Evolutionary conservation across 2,888 invertebrate genomes (phyloP).

Genomic region (Monopis laevigella): DNA sequence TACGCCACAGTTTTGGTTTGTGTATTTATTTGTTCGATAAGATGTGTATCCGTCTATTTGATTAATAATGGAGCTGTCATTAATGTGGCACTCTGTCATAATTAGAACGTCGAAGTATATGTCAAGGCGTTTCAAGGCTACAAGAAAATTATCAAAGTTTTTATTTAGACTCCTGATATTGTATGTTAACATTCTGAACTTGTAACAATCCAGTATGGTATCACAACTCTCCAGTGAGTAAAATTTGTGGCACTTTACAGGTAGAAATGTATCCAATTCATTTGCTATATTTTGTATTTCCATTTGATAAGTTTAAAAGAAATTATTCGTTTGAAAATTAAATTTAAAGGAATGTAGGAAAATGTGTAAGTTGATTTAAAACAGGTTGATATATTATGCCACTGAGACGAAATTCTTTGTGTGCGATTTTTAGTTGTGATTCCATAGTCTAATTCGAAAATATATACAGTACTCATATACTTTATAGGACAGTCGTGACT

Average conservation of each 20-base stretch:
- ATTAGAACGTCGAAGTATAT: slow-evolving; percentile 15
- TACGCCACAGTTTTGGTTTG: slow-evolving; percentile 18
- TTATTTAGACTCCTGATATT: slow-evolving; percentile 18
- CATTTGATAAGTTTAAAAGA: no score
- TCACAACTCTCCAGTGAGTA: neutral
- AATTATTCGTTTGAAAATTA: no score
- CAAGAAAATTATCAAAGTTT: slow-evolving; percentile 15
- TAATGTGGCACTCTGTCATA: slow-evolving; percentile 18
- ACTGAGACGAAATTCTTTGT: no score
- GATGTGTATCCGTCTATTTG: slow-evolving; percentile 12
- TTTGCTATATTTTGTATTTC: neutral
- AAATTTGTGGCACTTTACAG: neutral
- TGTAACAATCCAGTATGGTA: neutral
- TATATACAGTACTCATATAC: no score
- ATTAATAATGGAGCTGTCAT: slow-evolving; percentile 12
- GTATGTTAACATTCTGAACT: slow-evolving; percentile 16
- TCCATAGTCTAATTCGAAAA: no score
- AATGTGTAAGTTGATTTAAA: no score
- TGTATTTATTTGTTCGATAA: slow-evolving; percentile 10
- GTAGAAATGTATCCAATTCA: neutral
- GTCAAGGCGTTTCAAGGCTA: slow-evolving; percentile 10
- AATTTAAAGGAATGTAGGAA: no score
- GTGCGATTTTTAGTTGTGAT: no score
- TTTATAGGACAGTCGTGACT: no score
- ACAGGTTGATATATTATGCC: no score